Evolutionary conservation across 2,113 vertebrate genomes (phyloP).

Genomic region (Empidonax alnorum): DNA sequence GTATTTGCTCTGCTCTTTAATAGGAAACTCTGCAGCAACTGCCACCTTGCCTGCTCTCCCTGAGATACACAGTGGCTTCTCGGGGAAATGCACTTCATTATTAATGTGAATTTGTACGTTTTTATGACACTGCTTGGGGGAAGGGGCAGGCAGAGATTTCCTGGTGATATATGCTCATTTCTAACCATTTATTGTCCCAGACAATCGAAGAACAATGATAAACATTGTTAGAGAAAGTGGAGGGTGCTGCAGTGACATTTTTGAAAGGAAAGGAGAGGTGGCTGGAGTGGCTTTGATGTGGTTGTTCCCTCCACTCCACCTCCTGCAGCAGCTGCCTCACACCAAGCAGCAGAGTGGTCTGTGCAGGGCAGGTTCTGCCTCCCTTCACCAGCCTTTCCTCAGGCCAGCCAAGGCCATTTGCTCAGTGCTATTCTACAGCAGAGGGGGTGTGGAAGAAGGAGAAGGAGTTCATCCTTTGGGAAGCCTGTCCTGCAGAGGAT

Average conservation of each 20-base stretch:
- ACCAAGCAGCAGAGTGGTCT: not conserved
- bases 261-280: conserved; percentile 22
- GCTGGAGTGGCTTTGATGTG: conserved; percentile 1
- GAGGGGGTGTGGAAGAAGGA: not conserved
- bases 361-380: not conserved
- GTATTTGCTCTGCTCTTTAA: conserved; percentile 63
- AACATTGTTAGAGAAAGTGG: conserved; percentile 51
- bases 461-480: not conserved
- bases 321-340: not conserved
- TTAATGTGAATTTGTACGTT: conserved; percentile 70
- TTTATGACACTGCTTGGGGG: conserved; percentile 68
- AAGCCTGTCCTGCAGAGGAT: not conserved
- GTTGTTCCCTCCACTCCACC: not conserved
- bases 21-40: conserved; percentile 62
- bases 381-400: not conserved
- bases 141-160: conserved; percentile 66
- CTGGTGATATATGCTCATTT: conserved; percentile 66
- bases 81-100: conserved; percentile 69
- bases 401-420: not conserved
- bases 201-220: conserved; percentile 66
- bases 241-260: conserved; percentile 45
- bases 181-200: conserved; percentile 68
- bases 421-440: accelerated
- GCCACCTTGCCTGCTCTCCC: conserved; percentile 63
- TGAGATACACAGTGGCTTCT: conserved; percentile 67